Evolutionary conservation across 1,140 invertebrate genomes (phyloP), one percentile per base, ranked within the genome.

Genomic region (Penaeus indicus): DNA sequence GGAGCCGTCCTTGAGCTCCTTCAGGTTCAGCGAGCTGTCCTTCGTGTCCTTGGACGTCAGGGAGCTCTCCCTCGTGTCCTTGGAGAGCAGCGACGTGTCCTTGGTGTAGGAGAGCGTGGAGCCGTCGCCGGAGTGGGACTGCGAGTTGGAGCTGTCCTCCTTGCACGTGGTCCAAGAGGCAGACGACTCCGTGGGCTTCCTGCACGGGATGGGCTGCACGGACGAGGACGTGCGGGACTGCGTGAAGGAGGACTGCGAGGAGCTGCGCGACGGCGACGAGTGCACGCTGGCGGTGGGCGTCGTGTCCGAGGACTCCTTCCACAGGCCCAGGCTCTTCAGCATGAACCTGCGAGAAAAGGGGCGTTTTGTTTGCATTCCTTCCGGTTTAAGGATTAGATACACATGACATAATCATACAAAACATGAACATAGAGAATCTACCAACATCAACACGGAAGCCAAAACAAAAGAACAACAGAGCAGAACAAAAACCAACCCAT

Each of bases 281-380:
- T 69, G 81, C 27, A 81, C 78, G 38, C 69, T 82, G n/a, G 61
- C 77, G 18, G 75, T 83, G 27, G 88, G 69, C 63, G 61, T 90
- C 42, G 78, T 91, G 47, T 90, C 85, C 64, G 90, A 90, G 22
- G 91, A 88, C 25, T 91, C 88, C 79, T 91, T 98, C 98, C 98
- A 99, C 60, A 99, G 94, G 0, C 98, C 98, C 86, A 99, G 95
- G 10, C 97, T 97, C 93, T 99, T 97, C 42, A 98, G 92, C 95
- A 97, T 96, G 91, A 96, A 96, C 91, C 95, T 96, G 90, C 64
- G 92, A 92, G 47, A 10, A 22, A 54, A 38, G 61, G 2, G 10
- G 1, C 5, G 0, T 13, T 54, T 54, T 13, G 54, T 54, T 16
- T 11, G 54, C 16, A 54, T 13, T 1, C 16, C 16, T 16, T 54